These are phyloP conservation scores for Ranitomeya variabilis DNA, from an alignment of 2,113 vertebrate genomes.

Conservation along the genomic window DNA sequence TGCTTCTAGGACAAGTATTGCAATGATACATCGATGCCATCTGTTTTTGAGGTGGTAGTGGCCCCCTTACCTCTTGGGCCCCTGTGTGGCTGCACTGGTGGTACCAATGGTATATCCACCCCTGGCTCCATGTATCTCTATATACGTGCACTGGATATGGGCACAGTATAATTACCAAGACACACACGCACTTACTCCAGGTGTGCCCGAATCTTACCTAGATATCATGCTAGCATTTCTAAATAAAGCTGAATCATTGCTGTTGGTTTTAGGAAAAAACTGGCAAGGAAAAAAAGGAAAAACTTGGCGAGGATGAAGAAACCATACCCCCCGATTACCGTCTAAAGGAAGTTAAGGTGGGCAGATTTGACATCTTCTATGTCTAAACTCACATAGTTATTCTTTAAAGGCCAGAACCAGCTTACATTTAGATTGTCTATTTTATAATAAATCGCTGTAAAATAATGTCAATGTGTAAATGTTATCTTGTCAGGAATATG, in stretches of 20 bases:
- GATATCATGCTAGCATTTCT: not conserved
- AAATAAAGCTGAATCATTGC: not conserved
- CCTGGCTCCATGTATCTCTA: too few species aligned
- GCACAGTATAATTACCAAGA: too few species aligned
- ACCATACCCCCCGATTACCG: constrained; percentile 75
- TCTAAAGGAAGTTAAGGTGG: constrained; percentile 70
- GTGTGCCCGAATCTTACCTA: not conserved
- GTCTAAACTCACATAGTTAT: not conserved
- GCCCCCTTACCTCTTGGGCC: too few species aligned
- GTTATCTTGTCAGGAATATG: too few species aligned
- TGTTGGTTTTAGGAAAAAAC: constrained; percentile 67
- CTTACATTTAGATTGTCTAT: not conserved
- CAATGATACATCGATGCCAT: too few species aligned
- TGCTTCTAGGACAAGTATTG: too few species aligned
- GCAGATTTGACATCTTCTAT: not conserved
- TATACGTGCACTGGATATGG: too few species aligned
- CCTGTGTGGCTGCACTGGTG: too few species aligned
- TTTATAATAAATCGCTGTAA: not conserved
- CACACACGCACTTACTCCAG: not conserved
- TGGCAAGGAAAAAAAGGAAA: constrained; percentile 67
- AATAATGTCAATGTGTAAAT: too few species aligned
- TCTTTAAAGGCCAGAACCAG: not conserved
- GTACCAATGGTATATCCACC: too few species aligned
- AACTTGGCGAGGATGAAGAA: constrained; percentile 76
- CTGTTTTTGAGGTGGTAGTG: too few species aligned